Evolutionary conservation across 1,140 invertebrate species (phyloP).

Genomic region (Medauroidea extradentata): DNA sequence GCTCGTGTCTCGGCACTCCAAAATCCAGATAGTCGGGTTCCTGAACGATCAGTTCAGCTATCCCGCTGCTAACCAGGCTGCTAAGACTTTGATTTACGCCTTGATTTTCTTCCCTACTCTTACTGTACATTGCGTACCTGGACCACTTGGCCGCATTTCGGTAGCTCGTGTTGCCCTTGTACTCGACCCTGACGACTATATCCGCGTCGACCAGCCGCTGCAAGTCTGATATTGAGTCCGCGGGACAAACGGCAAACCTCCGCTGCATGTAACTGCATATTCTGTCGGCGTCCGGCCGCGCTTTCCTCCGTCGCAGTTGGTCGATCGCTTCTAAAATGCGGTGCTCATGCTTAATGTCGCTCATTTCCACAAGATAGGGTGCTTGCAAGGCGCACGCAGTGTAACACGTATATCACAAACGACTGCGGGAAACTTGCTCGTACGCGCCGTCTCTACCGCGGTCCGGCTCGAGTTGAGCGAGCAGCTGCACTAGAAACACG

Average conservation of each 20-base stretch:
- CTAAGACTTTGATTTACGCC: constrained; percentile 42
- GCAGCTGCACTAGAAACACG: no score
- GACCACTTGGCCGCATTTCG: constrained; percentile 74
- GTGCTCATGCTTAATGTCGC: constrained; percentile 59
- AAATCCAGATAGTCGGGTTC: constrained; percentile 66
- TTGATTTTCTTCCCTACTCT: constrained; percentile 23
- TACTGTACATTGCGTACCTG: constrained; percentile 45
- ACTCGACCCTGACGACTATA: constrained; percentile 77
- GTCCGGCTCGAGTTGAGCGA: no score
- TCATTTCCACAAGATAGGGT: not conserved
- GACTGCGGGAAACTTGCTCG: no score
- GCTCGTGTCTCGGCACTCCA: constrained; percentile 59
- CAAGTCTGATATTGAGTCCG: constrained; percentile 67
- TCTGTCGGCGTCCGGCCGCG: constrained; percentile 73
- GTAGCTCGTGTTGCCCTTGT: constrained; percentile 80
- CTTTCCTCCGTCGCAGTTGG: constrained; percentile 73
- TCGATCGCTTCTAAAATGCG: constrained; percentile 80
- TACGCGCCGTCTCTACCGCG: no score
- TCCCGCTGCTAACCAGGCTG: constrained; percentile 56
- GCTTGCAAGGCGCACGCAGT: no score
- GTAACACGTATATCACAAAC: no score
- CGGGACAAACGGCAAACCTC: constrained; percentile 63
- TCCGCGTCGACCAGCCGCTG: constrained; percentile 69
- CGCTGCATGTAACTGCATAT: constrained; percentile 76
- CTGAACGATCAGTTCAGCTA: constrained; percentile 61